Conservation (phyloP, 2,888 invertebrate genomes). For the Diploptera punctata region DNA sequence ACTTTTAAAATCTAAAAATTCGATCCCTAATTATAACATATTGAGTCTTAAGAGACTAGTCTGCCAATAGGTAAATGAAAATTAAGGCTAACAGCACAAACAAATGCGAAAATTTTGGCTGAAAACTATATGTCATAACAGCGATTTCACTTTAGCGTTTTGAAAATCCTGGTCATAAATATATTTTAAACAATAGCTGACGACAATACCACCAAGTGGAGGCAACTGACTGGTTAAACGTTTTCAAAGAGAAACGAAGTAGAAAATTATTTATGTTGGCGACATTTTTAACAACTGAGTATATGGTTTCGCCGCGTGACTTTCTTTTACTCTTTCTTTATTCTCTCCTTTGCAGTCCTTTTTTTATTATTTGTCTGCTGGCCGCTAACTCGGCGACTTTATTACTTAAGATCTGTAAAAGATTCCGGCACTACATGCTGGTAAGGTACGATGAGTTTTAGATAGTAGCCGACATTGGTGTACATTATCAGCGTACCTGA, state of each 20-base stretch:
- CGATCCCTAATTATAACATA: too few relatives aligned
- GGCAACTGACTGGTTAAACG: too few relatives aligned
- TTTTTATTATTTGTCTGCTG: not conserved
- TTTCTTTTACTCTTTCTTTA: not conserved
- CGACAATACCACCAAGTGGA: too few relatives aligned
- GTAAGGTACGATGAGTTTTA: not conserved
- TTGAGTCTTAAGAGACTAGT: too few relatives aligned
- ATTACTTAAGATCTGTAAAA: constrained; percentile 21
- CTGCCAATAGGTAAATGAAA: too few relatives aligned
- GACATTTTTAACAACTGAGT: not conserved
- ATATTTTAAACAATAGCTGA: too few relatives aligned
- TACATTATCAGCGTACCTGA: not conserved
- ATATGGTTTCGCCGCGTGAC: constrained; percentile 1
- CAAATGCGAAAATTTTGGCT: too few relatives aligned
- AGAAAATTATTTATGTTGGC: not conserved
- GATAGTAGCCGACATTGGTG: not conserved
- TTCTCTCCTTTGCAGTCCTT: not conserved
- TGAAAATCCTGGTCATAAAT: too few relatives aligned
- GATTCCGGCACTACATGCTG: not conserved
- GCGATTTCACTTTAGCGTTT: too few relatives aligned
- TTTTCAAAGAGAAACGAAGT: not conserved
- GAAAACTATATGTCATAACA: too few relatives aligned
- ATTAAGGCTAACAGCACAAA: too few relatives aligned
- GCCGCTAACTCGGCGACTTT: not conserved
- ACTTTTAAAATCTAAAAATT: too few relatives aligned